Base-by-base conservation (phyloP, 2,797 vertebrate genomes). In the Gymnodraco acuticeps region DNA sequence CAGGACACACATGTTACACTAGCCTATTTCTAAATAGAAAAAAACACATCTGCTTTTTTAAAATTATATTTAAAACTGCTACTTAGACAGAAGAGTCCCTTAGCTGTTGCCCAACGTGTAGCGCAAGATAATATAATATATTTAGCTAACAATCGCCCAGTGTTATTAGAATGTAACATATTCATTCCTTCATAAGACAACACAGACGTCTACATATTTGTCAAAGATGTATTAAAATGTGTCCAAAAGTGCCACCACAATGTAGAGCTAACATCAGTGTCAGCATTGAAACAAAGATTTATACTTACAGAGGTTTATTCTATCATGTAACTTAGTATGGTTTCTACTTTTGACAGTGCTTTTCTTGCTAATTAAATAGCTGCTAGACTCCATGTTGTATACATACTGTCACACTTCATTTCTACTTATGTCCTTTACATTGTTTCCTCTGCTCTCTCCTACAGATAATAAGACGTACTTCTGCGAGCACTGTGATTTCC, bases 401-500 rank as follows among this genome's bases (percentile, higher is more conserved):
- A 33, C 14, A 63, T 16, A 23, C 5, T 1, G 0, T 43, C 17
- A 41, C 58, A 41, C 11, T 46, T 45, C 11, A 8, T 23, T 42
- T 52, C n/a, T 41, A 13, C 0, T 0, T 4, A 10, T 42, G 1
- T 56, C 4, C 7, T 23, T 79, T 12, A 61, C 41, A 19, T 47
- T 47, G 2, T 8, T 64, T 33, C 23, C 60, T 84, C 1, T 87
- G 31, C 51, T 89, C 47, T 23, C 15, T 81, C 67, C 68, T 84
- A 56, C 89, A 99, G 97, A 96, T 93, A 93, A 93, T 90, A 96
- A 96, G 87, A 80, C 94, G 59, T 95, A 88, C 88, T 82, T 85
- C 83, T 95, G 95, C n/a, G 87, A 94, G 69, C 95, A 90, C 92
- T 95, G 95, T 95, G 95, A 93, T 90, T 97, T 96, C 87, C 87